phyloP scores from a whole-genome alignment of 2,113 vertebrate species.

The Trogon melanurus region DNA sequence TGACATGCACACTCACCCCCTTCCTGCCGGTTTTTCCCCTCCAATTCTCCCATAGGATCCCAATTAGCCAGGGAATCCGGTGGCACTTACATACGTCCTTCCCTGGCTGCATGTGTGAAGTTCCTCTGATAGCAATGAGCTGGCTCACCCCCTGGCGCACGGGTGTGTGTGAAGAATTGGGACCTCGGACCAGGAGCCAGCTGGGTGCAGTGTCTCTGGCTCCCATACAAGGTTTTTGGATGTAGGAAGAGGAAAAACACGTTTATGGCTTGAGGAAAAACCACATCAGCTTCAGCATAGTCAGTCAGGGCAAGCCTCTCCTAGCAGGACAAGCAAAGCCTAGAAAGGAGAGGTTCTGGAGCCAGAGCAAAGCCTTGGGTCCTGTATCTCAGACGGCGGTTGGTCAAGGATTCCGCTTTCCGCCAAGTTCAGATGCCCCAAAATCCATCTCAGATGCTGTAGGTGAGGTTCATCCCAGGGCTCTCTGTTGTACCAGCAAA shows the following conservation, averaged over 20 bases:
- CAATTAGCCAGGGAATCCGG: slow-evolving; percentile 1
- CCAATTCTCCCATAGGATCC: slow-evolving; percentile 12
- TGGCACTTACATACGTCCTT: neutral
- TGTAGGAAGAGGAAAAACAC: neutral
- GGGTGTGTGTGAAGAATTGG: fast-evolving
- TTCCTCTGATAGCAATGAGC: slow-evolving; percentile 29
- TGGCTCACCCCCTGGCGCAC: slow-evolving; percentile 17
- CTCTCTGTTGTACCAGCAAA: neutral
- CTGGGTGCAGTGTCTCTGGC: neutral
- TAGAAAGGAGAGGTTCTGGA: neutral
- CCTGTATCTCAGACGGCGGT: neutral
- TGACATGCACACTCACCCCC: slow-evolving; percentile 24
- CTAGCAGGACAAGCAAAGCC: neutral
- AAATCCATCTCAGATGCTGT: neutral
- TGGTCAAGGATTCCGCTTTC: neutral
- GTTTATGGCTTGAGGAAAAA: neutral
- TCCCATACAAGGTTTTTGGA: neutral
- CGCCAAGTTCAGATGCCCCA: neutral
- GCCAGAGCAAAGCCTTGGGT: neutral
- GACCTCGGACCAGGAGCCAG: neutral
- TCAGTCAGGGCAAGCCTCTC: neutral
- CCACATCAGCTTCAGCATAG: neutral
- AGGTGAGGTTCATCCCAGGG: neutral
- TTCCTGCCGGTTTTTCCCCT: slow-evolving; percentile 35
- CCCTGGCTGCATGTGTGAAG: neutral